Evolutionary conservation across 2,888 invertebrate genomes (phyloP).

Genomic region (Epirrhoe tristata): DNA sequence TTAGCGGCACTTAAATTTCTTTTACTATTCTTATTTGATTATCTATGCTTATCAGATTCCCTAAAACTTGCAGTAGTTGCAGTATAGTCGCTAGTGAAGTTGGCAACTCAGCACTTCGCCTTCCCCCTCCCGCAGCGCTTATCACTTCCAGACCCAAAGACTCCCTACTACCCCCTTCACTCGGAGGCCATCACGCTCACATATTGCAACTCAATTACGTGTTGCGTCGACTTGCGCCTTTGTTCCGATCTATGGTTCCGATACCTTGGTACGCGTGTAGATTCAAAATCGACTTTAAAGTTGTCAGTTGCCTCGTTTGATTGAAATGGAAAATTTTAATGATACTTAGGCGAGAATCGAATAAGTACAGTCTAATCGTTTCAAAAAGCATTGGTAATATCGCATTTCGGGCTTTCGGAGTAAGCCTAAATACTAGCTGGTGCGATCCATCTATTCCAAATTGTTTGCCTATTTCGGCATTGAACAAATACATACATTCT

Average conservation of each 20-base stretch:
- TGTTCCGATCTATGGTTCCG: too few relatives aligned
- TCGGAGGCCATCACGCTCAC: constrained; percentile 48
- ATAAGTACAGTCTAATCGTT: background rate
- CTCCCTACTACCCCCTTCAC: constrained; percentile 49
- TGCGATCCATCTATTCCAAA: too few relatives aligned
- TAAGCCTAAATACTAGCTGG: too few relatives aligned
- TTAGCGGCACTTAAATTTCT: too few relatives aligned
- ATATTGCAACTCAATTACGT: constrained; percentile 54
- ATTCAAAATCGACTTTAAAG: background rate
- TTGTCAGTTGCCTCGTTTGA: too few relatives aligned
- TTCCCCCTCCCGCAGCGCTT: constrained; percentile 43
- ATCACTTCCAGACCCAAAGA: constrained; percentile 55
- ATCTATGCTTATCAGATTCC: background rate
- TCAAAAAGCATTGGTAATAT: background rate
- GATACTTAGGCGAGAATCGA: background rate
- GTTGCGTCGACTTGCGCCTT: constrained; percentile 46
- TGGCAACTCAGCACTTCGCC: constrained; percentile 18
- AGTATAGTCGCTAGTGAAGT: background rate
- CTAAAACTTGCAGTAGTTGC: background rate
- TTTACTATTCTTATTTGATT: background rate
- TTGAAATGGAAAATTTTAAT: background rate
- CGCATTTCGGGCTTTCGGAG: background rate
- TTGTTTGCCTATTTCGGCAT: too few relatives aligned
- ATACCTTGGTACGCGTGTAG: constrained; percentile 24
- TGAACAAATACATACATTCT: too few relatives aligned